Base-by-base conservation (phyloP, 2,888 invertebrate species). In the Petrolisthes cinctipes region DNA sequence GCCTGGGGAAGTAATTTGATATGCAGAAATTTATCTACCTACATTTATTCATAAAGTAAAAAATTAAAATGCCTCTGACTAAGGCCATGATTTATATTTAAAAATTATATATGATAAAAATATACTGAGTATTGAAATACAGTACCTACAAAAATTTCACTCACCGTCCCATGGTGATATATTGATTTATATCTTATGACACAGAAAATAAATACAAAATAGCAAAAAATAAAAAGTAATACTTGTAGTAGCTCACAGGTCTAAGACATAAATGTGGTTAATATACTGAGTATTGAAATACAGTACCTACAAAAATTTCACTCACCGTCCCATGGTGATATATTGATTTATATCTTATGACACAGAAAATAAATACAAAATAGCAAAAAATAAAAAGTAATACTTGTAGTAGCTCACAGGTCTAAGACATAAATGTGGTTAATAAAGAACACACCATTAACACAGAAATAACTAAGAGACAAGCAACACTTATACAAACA, bases 301-400 rank as follows among this genome's bases (percentile, higher is more conserved):
- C 56, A 6, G 37, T 23, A 20, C 37, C 57, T 5, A 57, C 3
- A 56, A 56, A 20, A 80, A 53, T 20, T 54, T 80, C 9, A 6
- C n/a, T 80, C 80, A 80, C 80, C 23, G 80, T 80, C 80, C 80
- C 57, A 20, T 80, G 57, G 80, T 57, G 80, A 57, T 57, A 57
- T 80, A 23, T 5, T 51, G 20, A 20, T 80, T 80, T 80, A 80
- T 54, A 79, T 79, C 78, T 61, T 61, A 61, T 61, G 11, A 17
- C 17, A 61, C 61, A 61, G 61, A 17, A 61, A 61, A 11, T 61
- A 61, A 11, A 61, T 9, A 61, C 61, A 17, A 61, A 61, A 61
- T 9, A 61, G 51, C 51, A 4, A 76, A 20, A 5, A 17, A 79
- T 5, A 76, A 51, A 61, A 51, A 51, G 14, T 51, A 68, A 73